Evolutionary conservation across 2,888 invertebrate genomes (phyloP), one percentile per base, ranked within the genome.

Genomic region (Bellardia bayeri): DNA sequence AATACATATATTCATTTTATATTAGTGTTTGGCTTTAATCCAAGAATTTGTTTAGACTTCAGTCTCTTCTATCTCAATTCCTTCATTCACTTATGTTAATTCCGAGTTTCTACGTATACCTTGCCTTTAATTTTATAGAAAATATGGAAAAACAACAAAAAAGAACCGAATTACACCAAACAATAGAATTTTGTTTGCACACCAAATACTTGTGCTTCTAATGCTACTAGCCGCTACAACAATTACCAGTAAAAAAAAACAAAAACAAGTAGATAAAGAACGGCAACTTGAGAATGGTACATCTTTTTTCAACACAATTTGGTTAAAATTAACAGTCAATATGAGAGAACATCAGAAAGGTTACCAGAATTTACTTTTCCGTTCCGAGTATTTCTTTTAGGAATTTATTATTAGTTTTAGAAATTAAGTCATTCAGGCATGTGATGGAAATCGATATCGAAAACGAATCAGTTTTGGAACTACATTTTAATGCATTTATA

Each of bases 101-200:
- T 72, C 40, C 56, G 30, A 42, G 14, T 14, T 49, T 40, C 49
- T 30, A 72, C 23, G 66, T 79, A 72, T 78, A 84, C 71, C 78
- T 79, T 84, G 71, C 74, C 42, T 64, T 58, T 58, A 68, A 76
- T 54, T 14, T 13, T 49, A 49, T 14, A 68, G 7, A 68, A 49
- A 54, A 68, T 40, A 71, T 37, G 68, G 23, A 63, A 74, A 61
- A 56, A 78, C 16, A 51, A 56, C 16, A 78, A 63, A 9, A 63
- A 23, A 76, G 40, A 68, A 45, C 45, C 78, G n/a, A 66, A 54
- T 45, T 74, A 71, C 66, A 75, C 69, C 69, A 80, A 64, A 80
- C 79, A 86, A 83, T 83, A 63, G 54, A 69, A 83, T 72, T 14
- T 45, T 71, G 78, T 81, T 75, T 68, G 64, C 37, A 64, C 63